Conservation (phyloP, 1,140 invertebrate genomes). For the Bombus polaris region DNA sequence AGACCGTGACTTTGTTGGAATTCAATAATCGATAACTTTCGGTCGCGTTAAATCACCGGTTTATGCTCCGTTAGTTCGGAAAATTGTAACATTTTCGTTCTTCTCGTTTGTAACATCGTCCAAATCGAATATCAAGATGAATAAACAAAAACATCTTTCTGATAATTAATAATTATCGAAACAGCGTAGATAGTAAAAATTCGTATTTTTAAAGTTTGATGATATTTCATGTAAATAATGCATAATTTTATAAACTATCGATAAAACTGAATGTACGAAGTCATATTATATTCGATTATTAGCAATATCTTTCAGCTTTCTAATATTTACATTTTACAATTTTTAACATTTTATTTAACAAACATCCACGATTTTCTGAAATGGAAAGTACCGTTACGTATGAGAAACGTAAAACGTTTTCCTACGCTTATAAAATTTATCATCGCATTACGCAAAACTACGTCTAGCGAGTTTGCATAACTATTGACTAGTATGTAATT, state of each 20-base stretch:
- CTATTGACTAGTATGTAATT: neutral
- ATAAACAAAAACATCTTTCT: too few relatives aligned
- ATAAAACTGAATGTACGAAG: neutral
- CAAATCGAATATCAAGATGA: too few relatives aligned
- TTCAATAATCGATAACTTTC: constrained; percentile 5
- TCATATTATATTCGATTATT: neutral
- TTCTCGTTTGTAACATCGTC: too few relatives aligned
- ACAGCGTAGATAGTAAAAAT: too few relatives aligned
- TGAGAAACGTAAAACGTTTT: neutral
- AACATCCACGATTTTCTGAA: neutral
- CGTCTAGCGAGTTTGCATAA: constrained; percentile 12
- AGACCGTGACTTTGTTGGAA: constrained; percentile 18
- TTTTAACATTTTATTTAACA: neutral
- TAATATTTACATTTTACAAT: neutral
- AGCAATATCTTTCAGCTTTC: neutral
- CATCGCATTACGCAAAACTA: neutral
- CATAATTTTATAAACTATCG: too few relatives aligned
- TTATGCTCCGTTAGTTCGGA: neutral
- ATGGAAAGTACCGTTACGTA: neutral
- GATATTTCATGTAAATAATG: too few relatives aligned
- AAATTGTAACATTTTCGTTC: neutral
- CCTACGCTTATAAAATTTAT: neutral
- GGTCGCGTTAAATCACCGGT: neutral
- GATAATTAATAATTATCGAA: too few relatives aligned
- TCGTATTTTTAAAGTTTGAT: too few relatives aligned